Base-by-base conservation (phyloP, 2,888 invertebrate genomes). In the Nephrotoma appendiculata region DNA sequence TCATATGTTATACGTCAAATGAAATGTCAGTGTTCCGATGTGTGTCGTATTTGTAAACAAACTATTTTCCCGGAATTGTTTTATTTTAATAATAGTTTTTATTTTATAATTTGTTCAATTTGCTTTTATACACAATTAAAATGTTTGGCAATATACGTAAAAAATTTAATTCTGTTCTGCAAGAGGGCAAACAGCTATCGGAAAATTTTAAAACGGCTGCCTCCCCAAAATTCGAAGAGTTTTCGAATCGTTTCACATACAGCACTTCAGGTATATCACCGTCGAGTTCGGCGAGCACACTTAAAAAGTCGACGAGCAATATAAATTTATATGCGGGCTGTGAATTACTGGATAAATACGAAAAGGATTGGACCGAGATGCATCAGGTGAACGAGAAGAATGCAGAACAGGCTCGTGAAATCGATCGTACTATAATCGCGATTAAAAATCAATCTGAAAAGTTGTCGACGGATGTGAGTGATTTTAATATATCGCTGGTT, bases 331-430 rank as follows among this genome's bases (percentile, higher is more conserved):
- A 94, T 89, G 95, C 95, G 5, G 95, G 95, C 2, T 93, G 94
- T 42, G 93, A 94, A 89, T 90, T 95, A 84, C 90, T 95, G 85
- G 92, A 93, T 86, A 93, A 94, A 89, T 95, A 94, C 89, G 95
- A 95, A 90, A 91, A 93, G 83, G 92, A 93, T 87, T 95, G 95
- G 95, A 93, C 93, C 87, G 92, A 93, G 87, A 90, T 95, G 15
- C 95, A 95, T 88, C 91, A 92, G 87, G 90, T 93, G 52, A 94
- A 94, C 86, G 94, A 95, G 89, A 92, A 93, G 86, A 95, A 95
- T 90, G 94, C 94, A 1, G 92, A 90, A 86, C 91, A 90, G 84
- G 93, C 93, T 0, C 91, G 92, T 1, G 87, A 89, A 19, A 89
- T 93, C n/a, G 93, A 94, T 86, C 89, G 90, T 83, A 90, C 91